These are phyloP conservation scores for Apogon hyalosoma DNA, from an alignment of 2,797 vertebrate species.

Conservation along the genomic window DNA sequence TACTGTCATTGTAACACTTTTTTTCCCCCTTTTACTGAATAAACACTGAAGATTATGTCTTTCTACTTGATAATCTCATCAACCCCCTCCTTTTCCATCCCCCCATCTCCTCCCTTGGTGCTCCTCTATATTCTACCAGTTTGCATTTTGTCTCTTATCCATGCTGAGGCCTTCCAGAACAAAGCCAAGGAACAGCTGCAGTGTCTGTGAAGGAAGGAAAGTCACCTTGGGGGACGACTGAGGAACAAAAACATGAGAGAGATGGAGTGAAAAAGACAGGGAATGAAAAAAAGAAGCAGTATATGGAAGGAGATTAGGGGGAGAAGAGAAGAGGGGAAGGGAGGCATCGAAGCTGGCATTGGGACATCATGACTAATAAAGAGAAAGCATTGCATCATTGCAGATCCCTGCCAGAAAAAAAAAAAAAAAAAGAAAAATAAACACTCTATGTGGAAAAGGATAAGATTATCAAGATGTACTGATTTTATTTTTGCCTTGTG, in stretches of 20 bases:
- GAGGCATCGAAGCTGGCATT: slow-evolving; percentile 55
- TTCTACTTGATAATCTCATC: slow-evolving; percentile 65
- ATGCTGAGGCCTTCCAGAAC: slow-evolving; percentile 69
- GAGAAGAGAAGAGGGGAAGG: slow-evolving; percentile 33
- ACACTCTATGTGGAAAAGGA: slow-evolving; percentile 21
- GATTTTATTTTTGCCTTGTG: slow-evolving; percentile 6
- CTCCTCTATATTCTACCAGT: slow-evolving; percentile 52
- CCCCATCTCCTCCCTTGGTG: slow-evolving; percentile 44
- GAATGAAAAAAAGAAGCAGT: slow-evolving; percentile 30
- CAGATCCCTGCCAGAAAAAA: slow-evolving; percentile 36
- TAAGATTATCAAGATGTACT: slow-evolving; percentile 23
- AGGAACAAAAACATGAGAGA: slow-evolving; percentile 52
- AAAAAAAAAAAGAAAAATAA: slow-evolving; percentile 28
- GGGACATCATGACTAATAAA: slow-evolving; percentile 72
- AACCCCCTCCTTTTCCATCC: slow-evolving; percentile 42
- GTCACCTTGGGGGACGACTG: slow-evolving; percentile 81
- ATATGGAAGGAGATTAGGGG: slow-evolving; percentile 59
- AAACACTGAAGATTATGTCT: slow-evolving; percentile 43
- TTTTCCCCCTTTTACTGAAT: slow-evolving; percentile 14
- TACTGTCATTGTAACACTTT: slow-evolving; percentile 44
- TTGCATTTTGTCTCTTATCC: slow-evolving; percentile 76
- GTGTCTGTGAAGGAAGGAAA: slow-evolving; percentile 78
- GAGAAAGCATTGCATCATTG: slow-evolving; percentile 63
- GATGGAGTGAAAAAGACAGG: slow-evolving; percentile 28
- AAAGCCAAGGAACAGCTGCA: slow-evolving; percentile 80